Conservation (phyloP, 2,888 invertebrate species). For the Gymnosoma rotundatum region DNA sequence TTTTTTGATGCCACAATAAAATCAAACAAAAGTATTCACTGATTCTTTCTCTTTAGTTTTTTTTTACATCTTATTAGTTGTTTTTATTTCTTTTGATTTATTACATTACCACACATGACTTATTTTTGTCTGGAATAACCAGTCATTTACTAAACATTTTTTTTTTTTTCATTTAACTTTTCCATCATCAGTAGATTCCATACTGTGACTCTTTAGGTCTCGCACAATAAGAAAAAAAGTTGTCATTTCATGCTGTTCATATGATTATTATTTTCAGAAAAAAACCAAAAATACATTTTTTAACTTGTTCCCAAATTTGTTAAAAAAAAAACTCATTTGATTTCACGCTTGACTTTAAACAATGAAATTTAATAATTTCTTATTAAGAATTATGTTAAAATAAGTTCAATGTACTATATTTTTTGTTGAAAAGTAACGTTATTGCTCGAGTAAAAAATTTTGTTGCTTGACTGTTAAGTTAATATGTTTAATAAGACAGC, state of each 20-base stretch:
- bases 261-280: conserved; percentile 30
- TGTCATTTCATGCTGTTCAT: conserved; percentile 65
- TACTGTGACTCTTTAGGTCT: conserved; percentile 2
- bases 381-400: conserved; percentile 14
- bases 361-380: conserved; percentile 53
- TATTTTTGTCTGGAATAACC: conserved; percentile 42
- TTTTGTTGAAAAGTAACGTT: conserved; percentile 4
- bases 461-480: too few relatives aligned
- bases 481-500: too few relatives aligned
- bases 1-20: conserved; percentile 14
- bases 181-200: background rate
- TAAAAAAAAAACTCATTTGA: conserved; percentile 16
- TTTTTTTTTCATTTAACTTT: conserved; percentile 36
- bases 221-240: conserved; percentile 28
- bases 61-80: background rate
- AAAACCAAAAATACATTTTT: background rate
- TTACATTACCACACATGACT: conserved; percentile 16
- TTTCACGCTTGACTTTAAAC: conserved; percentile 56
- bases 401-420: conserved; percentile 58
- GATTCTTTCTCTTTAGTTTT: conserved; percentile 28
- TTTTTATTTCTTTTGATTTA: conserved; percentile 18
- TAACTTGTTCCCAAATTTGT: conserved; percentile 16
- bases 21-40: conserved; percentile 47
- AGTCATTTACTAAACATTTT: conserved; percentile 27
- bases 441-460: background rate